phyloP scores from a whole-genome alignment of 2,113 vertebrate genomes.

The Antigone vipio region DNA sequence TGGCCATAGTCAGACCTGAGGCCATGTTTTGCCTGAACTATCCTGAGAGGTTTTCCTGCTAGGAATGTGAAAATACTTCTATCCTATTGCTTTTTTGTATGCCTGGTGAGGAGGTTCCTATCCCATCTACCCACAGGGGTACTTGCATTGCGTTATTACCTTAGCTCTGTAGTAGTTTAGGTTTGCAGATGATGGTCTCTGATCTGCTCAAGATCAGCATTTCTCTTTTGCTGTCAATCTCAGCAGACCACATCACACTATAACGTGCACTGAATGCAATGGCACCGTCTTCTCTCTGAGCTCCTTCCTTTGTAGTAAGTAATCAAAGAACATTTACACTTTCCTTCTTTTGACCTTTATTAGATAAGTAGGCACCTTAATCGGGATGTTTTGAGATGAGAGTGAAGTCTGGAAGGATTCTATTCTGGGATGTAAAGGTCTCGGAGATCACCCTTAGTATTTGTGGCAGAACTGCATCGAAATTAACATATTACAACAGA shows the following conservation, averaged over 20 bases:
- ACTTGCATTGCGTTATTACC: neutral
- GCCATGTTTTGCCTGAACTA: neutral
- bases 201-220: neutral
- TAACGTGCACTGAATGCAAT: neutral
- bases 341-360: constrained; percentile 62
- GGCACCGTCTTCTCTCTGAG: neutral
- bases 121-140: neutral
- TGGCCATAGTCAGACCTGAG: neutral
- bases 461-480: constrained; percentile 52
- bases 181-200: neutral
- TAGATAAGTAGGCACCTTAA: constrained; percentile 23
- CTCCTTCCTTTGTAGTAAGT: neutral
- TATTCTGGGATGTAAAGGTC: constrained; percentile 55
- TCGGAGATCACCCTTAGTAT: constrained; percentile 56
- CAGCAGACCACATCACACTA: neutral
- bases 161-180: neutral
- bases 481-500: constrained; percentile 74
- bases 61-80: neutral
- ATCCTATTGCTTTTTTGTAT: neutral
- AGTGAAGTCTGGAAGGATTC: constrained; percentile 11
- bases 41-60: neutral
- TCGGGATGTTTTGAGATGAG: constrained; percentile 17
- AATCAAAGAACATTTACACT: neutral
- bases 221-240: neutral
- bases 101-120: neutral